phyloP scores from a whole-genome alignment of 2,113 vertebrate species.

The Ctenodactylus gundi region DNA sequence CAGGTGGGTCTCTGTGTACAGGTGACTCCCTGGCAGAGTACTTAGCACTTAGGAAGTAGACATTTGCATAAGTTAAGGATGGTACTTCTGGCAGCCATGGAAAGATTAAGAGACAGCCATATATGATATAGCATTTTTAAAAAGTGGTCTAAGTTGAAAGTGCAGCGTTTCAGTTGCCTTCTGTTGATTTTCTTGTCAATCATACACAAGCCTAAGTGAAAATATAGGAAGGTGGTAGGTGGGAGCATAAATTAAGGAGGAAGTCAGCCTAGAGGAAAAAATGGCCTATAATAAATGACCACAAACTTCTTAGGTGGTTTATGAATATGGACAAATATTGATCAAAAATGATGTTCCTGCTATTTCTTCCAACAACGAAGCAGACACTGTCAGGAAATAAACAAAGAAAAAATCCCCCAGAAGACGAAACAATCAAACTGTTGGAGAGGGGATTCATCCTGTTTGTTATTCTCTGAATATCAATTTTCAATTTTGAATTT shows the following conservation, averaged over 20 bases:
- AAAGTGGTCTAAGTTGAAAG: neutral
- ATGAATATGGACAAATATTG: conserved; percentile 47
- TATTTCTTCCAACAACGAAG: conserved; percentile 7
- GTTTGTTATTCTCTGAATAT: neutral
- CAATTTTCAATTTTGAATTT: conserved; percentile 35
- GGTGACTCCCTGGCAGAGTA: neutral
- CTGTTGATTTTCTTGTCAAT: conserved; percentile 62
- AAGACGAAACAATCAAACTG: neutral
- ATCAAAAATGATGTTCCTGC: neutral
- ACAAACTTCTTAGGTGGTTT: conserved; percentile 35
- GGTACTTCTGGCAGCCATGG: neutral
- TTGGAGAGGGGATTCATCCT: neutral
- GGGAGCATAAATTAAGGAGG: conserved; percentile 44
- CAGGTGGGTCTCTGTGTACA: neutral
- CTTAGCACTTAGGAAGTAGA: neutral
- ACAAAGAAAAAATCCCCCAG: neutral
- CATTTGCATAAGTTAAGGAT: neutral
- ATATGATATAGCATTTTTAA: neutral
- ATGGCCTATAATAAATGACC: conserved; percentile 37
- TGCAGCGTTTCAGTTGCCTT: neutral
- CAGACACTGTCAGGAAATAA: neutral
- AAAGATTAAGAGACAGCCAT: neutral
- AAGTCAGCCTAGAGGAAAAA: conserved; percentile 39
- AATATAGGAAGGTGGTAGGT: conserved; percentile 25
- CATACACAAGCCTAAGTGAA: conserved; percentile 19